Conservation (phyloP, 2,888 invertebrate genomes). For the Drosophila barbarae region DNA sequence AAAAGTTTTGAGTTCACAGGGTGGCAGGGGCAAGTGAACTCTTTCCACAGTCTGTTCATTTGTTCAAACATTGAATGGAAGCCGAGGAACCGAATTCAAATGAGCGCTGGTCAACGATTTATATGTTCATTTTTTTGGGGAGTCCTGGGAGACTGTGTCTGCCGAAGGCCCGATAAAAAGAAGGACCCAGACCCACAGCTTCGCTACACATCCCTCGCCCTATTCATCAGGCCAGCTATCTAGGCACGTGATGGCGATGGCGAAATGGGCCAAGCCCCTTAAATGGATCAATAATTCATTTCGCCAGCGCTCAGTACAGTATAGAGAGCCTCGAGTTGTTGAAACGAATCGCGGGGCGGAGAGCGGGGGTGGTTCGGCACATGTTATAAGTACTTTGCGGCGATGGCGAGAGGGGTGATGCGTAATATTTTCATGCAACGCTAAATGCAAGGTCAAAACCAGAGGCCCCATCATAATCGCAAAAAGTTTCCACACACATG, state of each 20-base stretch:
- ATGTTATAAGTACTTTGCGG: slow-evolving; percentile 4
- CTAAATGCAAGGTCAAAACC: slow-evolving; percentile 57
- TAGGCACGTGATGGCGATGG: slow-evolving; percentile 12
- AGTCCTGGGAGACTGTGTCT: slow-evolving; percentile 3
- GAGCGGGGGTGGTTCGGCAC: background rate
- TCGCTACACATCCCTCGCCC: background rate
- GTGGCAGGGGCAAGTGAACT: background rate
- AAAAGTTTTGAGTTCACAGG: slow-evolving; percentile 15
- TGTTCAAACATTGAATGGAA: background rate
- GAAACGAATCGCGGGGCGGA: slow-evolving; percentile 55
- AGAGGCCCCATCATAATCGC: slow-evolving; percentile 43
- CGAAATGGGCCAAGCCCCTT: slow-evolving; percentile 19
- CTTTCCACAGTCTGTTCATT: slow-evolving; percentile 21
- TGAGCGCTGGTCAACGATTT: slow-evolving; percentile 25
- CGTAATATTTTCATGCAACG: slow-evolving; percentile 42
- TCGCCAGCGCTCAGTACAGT: slow-evolving; percentile 10
- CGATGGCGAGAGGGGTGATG: background rate
- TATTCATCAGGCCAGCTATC: slow-evolving; percentile 21
- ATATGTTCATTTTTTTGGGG: slow-evolving; percentile 15
- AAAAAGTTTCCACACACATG: slow-evolving; percentile 24
- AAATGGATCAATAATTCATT: slow-evolving; percentile 69
- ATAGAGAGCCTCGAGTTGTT: slow-evolving; percentile 43
- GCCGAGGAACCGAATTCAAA: slow-evolving; percentile 15
- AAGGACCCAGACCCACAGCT: slow-evolving; percentile 3
- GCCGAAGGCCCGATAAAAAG: slow-evolving; percentile 24